Base-by-base conservation (phyloP, 1,140 invertebrate species). In the Pseudomyrmex flavicornis region DNA sequence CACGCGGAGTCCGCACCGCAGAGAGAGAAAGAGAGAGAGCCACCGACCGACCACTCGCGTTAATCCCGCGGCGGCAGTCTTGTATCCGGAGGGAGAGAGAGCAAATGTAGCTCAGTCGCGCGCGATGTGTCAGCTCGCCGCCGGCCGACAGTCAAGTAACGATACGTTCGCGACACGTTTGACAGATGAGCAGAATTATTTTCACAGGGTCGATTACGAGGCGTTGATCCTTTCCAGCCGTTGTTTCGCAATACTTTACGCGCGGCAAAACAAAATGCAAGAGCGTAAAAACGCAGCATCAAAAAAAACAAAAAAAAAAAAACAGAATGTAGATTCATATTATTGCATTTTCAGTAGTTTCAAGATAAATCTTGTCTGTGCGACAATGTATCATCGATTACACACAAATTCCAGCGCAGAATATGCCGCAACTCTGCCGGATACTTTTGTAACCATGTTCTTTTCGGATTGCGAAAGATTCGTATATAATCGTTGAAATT, bases 131-230 rank as follows among this genome's bases (percentile, higher is more conserved):
- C 35, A 35, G 35, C 5, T 35, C 35, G 35, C 35, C 26, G 22
- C 44, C 13, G 35, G 56, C 20, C 17, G 72, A 26, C 69, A 59
- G 50, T n/a, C 50, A 10, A 69, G 54, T 58, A 46, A 59, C 69
- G 48, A 54, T 12, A 9, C 50, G 26, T 20, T 26, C 9, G 35
- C 35, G 72, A 74, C 13, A 20, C 13, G 58, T 69, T 77, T 77
- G 50, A 68, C 50, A 3, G n/a, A 69, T 69, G 48, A 77, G 20
- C 13, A 17, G 26, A 54, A 77, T 77, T 77, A 56, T 56, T 56
- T 35, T 22, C 9, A 5, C 63, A 17, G 44, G 48, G 26, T 69
- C 50, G 17, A 69, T 69, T 35, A 12, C n/a, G 13, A 48, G 9
- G 22, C 22, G 20, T 13, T 2, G 15, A 4, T 35, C 2, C 35